phyloP scores from a whole-genome alignment of 1,140 invertebrate genomes.

The Drosophila yakuba region DNA sequence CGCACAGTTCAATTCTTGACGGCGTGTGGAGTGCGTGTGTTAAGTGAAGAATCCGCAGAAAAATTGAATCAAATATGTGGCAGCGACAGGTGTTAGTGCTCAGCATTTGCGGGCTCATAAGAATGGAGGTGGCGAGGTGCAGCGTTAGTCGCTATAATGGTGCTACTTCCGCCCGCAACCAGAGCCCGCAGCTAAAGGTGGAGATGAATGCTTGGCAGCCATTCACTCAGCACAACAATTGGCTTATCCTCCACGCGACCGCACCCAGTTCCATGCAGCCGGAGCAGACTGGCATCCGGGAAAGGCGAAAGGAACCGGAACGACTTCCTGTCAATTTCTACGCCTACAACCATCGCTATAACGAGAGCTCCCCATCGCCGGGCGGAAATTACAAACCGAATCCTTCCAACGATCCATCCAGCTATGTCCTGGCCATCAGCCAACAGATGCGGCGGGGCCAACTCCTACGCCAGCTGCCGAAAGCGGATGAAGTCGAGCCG shows the following conservation, averaged over 20 bases:
- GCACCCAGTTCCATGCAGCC: constrained; percentile 60
- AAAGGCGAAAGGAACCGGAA: constrained; percentile 23
- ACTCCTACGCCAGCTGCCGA: constrained; percentile 45
- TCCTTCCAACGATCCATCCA: constrained; percentile 51
- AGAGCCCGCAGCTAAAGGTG: constrained; percentile 50
- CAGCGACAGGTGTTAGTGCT: constrained; percentile 53
- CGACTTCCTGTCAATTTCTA: constrained; percentile 77
- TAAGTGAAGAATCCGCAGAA: constrained; percentile 20
- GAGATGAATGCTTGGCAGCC: constrained; percentile 71
- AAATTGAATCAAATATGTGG: constrained; percentile 42
- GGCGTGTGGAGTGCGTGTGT: constrained; percentile 57
- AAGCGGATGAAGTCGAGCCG: constrained; percentile 43
- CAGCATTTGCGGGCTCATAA: constrained; percentile 45
- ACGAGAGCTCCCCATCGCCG: constrained; percentile 33
- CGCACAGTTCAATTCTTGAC: constrained; percentile 69
- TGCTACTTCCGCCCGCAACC: constrained; percentile 55
- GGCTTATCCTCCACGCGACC: constrained; percentile 75
- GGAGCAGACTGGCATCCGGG: not conserved
- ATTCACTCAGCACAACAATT: constrained; percentile 69
- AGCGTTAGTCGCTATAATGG: constrained; percentile 59
- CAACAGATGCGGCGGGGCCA: constrained; percentile 58
- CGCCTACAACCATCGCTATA: constrained; percentile 77
- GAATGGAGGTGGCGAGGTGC: constrained; percentile 29
- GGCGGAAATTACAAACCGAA: constrained; percentile 78
- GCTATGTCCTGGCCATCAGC: constrained; percentile 71